Conservation (phyloP, 2,888 invertebrate species). For the Cerceris ruficornis region DNA sequence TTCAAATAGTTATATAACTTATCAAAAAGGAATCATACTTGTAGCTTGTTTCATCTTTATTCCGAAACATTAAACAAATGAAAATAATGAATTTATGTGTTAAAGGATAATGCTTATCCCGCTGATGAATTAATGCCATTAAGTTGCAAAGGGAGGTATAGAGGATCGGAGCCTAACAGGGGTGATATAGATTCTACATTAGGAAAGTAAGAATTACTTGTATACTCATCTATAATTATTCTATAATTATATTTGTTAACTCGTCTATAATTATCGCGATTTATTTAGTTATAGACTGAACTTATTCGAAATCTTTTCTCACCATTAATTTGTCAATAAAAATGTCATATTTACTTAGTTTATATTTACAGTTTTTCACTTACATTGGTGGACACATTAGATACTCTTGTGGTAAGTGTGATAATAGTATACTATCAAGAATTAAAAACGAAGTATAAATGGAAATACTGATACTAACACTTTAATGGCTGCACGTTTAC, state of each 20-base stretch:
- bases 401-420: constrained; percentile 90
- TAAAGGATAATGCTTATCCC: constrained; percentile 94
- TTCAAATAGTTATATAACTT: background rate
- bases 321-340: constrained; percentile 13
- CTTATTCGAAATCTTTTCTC: constrained; percentile 13
- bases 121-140: constrained; percentile 99
- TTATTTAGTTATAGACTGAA: background rate
- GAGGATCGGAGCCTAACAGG: constrained; percentile 94
- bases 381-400: constrained; percentile 96
- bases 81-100: constrained; percentile 33
- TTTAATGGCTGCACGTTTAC: too few species aligned
- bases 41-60: background rate
- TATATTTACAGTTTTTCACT: constrained; percentile 93
- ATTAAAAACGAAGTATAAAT: too few species aligned
- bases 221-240: too few species aligned
- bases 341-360: constrained; percentile 23
- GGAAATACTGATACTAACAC: background rate
- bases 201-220: constrained; percentile 91
- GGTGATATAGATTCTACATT: constrained; percentile 98
- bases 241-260: too few species aligned
- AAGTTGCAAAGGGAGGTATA: constrained; percentile 95
- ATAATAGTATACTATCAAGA: constrained; percentile 9
- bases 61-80: background rate
- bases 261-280: too few species aligned
- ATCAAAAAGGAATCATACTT: constrained; percentile 2